phyloP scores from a whole-genome alignment of 2,113 vertebrate species.

The Chelonoidis abingdonii region DNA sequence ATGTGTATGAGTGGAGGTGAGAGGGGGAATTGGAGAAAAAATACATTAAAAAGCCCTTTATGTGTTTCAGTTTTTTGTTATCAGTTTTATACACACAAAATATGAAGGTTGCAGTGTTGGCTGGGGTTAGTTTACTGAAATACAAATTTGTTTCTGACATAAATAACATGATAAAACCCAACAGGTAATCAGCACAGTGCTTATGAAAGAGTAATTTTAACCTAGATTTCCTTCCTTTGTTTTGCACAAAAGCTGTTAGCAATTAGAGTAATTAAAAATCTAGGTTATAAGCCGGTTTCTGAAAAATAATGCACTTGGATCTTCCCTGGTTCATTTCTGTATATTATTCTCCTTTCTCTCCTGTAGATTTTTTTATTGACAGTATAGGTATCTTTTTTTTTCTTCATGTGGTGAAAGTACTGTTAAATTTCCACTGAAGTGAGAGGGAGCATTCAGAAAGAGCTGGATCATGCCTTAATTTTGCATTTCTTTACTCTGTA shows the following conservation, averaged over 20 bases:
- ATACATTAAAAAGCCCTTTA: neutral
- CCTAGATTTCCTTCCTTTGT: constrained; percentile 36
- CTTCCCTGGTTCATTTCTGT: constrained; percentile 24
- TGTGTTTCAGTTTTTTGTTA: constrained; percentile 8
- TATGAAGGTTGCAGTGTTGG: neutral
- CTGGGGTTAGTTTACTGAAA: neutral
- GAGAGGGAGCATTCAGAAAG: constrained; percentile 13
- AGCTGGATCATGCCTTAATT: neutral
- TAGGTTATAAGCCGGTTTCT: neutral
- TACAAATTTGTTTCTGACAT: constrained; percentile 21
- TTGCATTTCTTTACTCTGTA: constrained; percentile 1
- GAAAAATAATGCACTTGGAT: constrained; percentile 7
- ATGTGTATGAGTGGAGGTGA: neutral
- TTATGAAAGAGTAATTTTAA: neutral
- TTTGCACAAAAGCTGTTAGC: constrained; percentile 34
- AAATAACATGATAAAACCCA: neutral
- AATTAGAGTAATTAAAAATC: neutral
- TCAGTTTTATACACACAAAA: constrained; percentile 30
- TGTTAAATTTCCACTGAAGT: neutral
- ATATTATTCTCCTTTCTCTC: constrained; percentile 30
- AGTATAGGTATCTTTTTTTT: neutral
- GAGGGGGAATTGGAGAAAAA: neutral
- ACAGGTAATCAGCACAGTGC: constrained; percentile 15
- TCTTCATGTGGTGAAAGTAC: neutral
- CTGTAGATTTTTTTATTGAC: neutral